Evolutionary conservation across 92 coral and sea anemone species (phyloP).

Genomic region (Hydrozoanthus gracilis): DNA sequence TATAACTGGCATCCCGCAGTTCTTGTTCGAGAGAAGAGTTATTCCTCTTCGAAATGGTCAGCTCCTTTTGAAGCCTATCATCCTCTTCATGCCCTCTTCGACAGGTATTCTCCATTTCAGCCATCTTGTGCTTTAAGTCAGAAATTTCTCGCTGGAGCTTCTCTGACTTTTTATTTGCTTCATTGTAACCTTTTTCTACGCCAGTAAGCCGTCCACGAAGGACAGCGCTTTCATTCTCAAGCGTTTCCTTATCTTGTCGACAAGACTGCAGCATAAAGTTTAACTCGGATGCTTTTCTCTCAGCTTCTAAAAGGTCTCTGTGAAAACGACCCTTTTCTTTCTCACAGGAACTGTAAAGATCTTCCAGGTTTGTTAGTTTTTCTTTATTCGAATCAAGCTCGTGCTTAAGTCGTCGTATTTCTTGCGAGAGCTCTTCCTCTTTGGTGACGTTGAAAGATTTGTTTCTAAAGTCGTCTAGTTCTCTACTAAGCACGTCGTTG

Average conservation of each 20-base stretch:
- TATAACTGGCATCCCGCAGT: slow-evolving; percentile 38
- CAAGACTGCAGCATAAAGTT: slow-evolving; percentile 56
- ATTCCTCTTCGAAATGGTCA: slow-evolving; percentile 57
- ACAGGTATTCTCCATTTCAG: slow-evolving; percentile 57
- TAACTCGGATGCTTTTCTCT: slow-evolving; percentile 62
- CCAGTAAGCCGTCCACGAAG: slow-evolving; percentile 57
- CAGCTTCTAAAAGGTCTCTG: slow-evolving; percentile 64
- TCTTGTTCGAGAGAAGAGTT: slow-evolving; percentile 59
- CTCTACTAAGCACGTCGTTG: slow-evolving; percentile 54
- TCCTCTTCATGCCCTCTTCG: slow-evolving; percentile 55
- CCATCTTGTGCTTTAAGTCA: slow-evolving; percentile 57
- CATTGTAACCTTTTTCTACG: slow-evolving; percentile 49
- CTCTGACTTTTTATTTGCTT: slow-evolving; percentile 32
- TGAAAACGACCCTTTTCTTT: slow-evolving; percentile 70
- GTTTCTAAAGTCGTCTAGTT: slow-evolving; percentile 42
- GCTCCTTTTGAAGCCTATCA: slow-evolving; percentile 48
- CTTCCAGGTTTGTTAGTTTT: slow-evolving; percentile 58
- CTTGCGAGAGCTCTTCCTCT: slow-evolving; percentile 34
- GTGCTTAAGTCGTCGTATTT: slow-evolving; percentile 48
- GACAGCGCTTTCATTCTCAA: slow-evolving; percentile 66
- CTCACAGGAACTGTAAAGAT: slow-evolving; percentile 65
- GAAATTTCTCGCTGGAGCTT: slow-evolving; percentile 55
- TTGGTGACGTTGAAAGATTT: not conserved
- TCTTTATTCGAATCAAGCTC: slow-evolving; percentile 70
- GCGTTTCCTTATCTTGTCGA: slow-evolving; percentile 62